phyloP scores from a whole-genome alignment of 2,888 invertebrate species.

The Pandemis cinnamomeana region DNA sequence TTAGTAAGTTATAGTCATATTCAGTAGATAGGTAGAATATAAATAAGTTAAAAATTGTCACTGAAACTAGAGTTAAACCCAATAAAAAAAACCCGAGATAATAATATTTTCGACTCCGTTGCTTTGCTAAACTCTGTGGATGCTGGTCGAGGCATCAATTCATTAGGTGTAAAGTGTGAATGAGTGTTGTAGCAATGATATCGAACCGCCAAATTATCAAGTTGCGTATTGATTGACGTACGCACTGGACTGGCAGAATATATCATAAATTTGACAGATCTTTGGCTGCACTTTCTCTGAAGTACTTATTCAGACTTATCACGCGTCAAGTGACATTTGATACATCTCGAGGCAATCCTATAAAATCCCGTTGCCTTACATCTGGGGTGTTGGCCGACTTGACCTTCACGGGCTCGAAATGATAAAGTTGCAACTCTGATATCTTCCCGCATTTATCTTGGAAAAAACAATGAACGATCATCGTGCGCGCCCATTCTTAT shows the following conservation, averaged over 20 bases:
- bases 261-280: conserved; percentile 23
- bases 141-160: conserved; percentile 17
- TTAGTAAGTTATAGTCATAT: no score
- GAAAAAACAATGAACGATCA: conserved; percentile 67
- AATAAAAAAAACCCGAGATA: neutral
- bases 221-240: conserved; percentile 23
- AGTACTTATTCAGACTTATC: conserved; percentile 22
- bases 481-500: conserved; percentile 72
- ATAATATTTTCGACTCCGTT: neutral
- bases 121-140: conserved; percentile 1
- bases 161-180: conserved; percentile 25
- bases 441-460: conserved; percentile 64
- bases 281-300: conserved; percentile 22
- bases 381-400: conserved; percentile 54
- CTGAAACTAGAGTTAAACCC: neutral
- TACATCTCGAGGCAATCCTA: conserved; percentile 56
- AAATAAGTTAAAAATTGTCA: neutral
- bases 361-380: conserved; percentile 60
- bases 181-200: conserved; percentile 28
- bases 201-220: conserved; percentile 31
- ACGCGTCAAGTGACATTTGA: conserved; percentile 38
- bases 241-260: conserved; percentile 15
- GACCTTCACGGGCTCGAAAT: conserved; percentile 66
- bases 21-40: no score
- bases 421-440: conserved; percentile 71